Base-by-base conservation (phyloP, 2,888 invertebrate species). In the Eupithecia tripunctaria region DNA sequence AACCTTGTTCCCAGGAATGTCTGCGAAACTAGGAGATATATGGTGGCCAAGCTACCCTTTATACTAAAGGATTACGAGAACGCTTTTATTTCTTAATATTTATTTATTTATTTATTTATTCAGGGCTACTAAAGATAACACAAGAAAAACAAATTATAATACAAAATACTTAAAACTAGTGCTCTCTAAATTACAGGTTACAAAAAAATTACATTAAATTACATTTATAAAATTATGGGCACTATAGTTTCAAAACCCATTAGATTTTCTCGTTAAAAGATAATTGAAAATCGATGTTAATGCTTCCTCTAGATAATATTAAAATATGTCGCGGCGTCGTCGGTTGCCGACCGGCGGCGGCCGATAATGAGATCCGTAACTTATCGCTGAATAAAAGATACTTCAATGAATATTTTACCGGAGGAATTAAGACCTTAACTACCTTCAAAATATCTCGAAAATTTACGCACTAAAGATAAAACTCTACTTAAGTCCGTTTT, bases 201-300 rank as follows among this genome's bases (percentile, higher is more conserved):
- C n/a, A n/a, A n/a, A n/a, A n/a, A n/a, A n/a, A n/a, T n/a, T n/a
- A n/a, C n/a, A n/a, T n/a, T n/a, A n/a, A n/a, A n/a, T n/a, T n/a
- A n/a, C n/a, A n/a, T n/a, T n/a, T 51, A 51, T n/a, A 10, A 51
- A 51, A 21, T 51, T 2, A 51, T 21, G 51, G 21, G 0, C 51
- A 21, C 2, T 51, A 10, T 51, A 15, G 59, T 15, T 27, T 15
- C 15, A 59, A 59, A 59, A 27, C 27, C 27, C 14, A 59, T 59
- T 59, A 59, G 59, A 59, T 27, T 7, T 27, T 27, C 25, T 59
- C 15, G 27, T 59, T 59, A 25, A 59, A 64, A 41, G 67, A 51
- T 72, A 68, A 72, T 72, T 63, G 38, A 43, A 64, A 68, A 64
- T 41, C 64, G 68, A 72, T 72, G 62, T 29, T 71, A 63, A 64